phyloP scores from a whole-genome alignment of 2,113 vertebrate genomes.

The Silurus meridionalis region DNA sequence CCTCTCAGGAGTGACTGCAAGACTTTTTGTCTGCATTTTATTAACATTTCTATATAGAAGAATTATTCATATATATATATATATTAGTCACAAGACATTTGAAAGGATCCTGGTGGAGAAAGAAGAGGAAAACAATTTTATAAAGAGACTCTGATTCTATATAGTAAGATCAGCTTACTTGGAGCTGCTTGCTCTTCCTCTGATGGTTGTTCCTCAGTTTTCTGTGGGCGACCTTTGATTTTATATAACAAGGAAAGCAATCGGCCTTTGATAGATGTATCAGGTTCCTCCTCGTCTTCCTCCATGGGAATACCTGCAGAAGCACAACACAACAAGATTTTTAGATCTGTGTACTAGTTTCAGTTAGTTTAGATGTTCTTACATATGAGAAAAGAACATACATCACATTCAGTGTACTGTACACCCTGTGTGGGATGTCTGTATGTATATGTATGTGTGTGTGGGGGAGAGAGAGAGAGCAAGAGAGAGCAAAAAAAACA shows the following conservation, averaged over 20 bases:
- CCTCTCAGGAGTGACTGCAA: neutral
- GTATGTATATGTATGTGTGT: neutral
- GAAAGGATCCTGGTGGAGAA: neutral
- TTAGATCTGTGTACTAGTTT: neutral
- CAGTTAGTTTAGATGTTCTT: neutral
- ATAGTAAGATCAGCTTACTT: conserved; percentile 73
- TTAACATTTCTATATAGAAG: neutral
- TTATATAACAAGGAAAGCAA: conserved; percentile 86
- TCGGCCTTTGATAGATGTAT: conserved; percentile 84
- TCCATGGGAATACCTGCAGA: conserved; percentile 87
- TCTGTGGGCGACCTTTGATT: conserved; percentile 87
- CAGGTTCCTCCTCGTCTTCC: conserved; percentile 86
- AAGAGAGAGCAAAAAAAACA: neutral
- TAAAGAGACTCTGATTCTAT: neutral
- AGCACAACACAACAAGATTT: neutral
- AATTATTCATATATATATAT: neutral
- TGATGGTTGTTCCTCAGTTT: conserved; percentile 76
- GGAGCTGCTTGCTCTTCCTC: conserved; percentile 82
- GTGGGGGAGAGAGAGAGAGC: neutral
- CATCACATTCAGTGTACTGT: neutral
- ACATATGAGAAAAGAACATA: neutral
- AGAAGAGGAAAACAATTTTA: neutral
- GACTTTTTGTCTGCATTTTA: neutral
- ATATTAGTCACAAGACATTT: neutral
- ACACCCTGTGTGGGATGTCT: neutral